Evolutionary conservation across 1,140 invertebrate genomes (phyloP).

Genomic region (Drosophila hydei): DNA sequence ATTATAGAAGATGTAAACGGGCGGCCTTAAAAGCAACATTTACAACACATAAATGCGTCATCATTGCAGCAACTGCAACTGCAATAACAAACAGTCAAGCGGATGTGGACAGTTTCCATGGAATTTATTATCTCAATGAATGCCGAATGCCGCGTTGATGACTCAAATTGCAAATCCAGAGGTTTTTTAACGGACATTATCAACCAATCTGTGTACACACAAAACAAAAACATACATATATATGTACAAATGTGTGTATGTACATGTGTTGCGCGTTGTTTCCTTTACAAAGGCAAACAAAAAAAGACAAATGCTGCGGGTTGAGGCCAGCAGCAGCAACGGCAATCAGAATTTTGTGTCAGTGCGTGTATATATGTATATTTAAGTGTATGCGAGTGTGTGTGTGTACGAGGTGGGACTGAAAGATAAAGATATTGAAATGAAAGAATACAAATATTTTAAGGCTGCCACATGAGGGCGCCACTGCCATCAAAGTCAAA

Average conservation of each 20-base stretch:
- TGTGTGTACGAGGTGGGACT: constrained; percentile 24
- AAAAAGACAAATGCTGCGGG: constrained; percentile 40
- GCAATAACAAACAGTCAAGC: constrained; percentile 34
- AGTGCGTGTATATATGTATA: constrained; percentile 25
- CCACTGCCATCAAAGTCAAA: constrained; percentile 29
- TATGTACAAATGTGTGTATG: constrained; percentile 41
- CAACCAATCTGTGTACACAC: constrained; percentile 55
- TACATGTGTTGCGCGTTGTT: constrained; percentile 58
- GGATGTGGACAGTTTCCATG: constrained; percentile 47
- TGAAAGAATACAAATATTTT: constrained; percentile 44
- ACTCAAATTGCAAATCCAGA: constrained; percentile 63
- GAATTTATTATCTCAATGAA: constrained; percentile 54
- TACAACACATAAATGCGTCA: constrained; percentile 4
- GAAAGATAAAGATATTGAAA: constrained; percentile 47
- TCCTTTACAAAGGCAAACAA: constrained; percentile 59
- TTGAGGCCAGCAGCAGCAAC: constrained; percentile 40
- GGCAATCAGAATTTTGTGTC: constrained; percentile 60
- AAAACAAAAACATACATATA: constrained; percentile 38
- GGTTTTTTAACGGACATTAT: constrained; percentile 53
- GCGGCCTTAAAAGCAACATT: constrained; percentile 4
- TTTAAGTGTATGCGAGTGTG: constrained; percentile 8
- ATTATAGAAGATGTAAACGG: constrained; percentile 8
- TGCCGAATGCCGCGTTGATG: constrained; percentile 53
- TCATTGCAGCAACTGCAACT: constrained; percentile 21
- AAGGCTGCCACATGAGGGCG: constrained; percentile 46